Evolutionary conservation across 2,888 invertebrate genomes (phyloP).

Genomic region (Chelonus formosanus): DNA sequence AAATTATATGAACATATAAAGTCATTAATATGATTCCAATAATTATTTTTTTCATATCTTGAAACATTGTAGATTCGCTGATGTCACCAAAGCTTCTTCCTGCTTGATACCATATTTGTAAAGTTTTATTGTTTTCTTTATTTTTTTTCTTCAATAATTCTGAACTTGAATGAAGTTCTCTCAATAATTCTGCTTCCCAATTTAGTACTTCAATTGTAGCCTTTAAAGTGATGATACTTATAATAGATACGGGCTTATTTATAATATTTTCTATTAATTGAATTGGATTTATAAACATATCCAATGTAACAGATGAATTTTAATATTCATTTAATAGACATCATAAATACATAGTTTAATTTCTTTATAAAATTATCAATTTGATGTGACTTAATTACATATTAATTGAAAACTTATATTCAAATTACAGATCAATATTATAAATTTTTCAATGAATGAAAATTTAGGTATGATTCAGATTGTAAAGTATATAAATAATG

Average conservation of each 20-base stretch:
- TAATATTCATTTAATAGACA: too few relatives aligned
- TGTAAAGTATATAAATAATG: background rate
- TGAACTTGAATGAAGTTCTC: conserved; percentile 46
- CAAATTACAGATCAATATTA: background rate
- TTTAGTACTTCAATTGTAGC: conserved; percentile 55
- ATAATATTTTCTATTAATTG: too few relatives aligned
- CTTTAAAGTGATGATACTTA: conserved; percentile 38
- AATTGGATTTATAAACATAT: too few relatives aligned
- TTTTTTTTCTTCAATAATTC: conserved; percentile 36
- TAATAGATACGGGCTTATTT: too few relatives aligned
- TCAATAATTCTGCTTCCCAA: conserved; percentile 56
- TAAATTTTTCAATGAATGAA: conserved; percentile 18
- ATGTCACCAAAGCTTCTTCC: conserved; percentile 77
- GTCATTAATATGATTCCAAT: conserved; percentile 78
- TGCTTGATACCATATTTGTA: conserved; percentile 55
- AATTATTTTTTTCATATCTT: conserved; percentile 76
- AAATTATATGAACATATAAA: conserved; percentile 76
- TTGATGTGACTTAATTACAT: too few relatives aligned
- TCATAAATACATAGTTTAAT: too few relatives aligned
- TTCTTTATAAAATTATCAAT: too few relatives aligned
- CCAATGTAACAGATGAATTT: too few relatives aligned
- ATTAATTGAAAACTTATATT: too few relatives aligned
- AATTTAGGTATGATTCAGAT: conserved; percentile 1
- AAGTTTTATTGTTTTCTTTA: conserved; percentile 32
- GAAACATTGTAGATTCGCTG: conserved; percentile 75